Conservation (phyloP, 2,888 invertebrate genomes). For the Pyrocoelia pectoralis region DNA sequence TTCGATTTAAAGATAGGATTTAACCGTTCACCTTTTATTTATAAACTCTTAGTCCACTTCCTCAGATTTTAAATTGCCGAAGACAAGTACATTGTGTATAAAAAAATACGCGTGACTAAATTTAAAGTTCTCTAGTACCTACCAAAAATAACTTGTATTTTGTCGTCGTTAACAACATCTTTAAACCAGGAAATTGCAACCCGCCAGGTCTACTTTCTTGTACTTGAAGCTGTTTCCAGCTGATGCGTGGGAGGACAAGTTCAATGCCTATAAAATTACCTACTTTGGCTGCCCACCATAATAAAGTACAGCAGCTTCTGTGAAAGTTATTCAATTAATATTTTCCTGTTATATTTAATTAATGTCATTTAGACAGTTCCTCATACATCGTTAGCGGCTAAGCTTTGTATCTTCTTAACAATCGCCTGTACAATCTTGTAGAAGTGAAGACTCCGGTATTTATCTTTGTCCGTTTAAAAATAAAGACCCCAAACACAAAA, state of each 20-base stretch:
- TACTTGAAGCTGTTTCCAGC: constrained; percentile 31
- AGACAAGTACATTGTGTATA: constrained; percentile 5
- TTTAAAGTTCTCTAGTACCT: constrained; percentile 9
- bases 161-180: constrained; percentile 14
- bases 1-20: constrained; percentile 2
- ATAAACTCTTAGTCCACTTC: constrained; percentile 4
- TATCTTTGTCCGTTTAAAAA: not conserved
- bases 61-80: not conserved
- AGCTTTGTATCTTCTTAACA: not conserved
- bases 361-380: constrained; percentile 14
- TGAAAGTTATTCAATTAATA: constrained; percentile 40
- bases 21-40: constrained; percentile 12
- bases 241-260: constrained; percentile 46
- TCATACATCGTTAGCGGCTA: constrained; percentile 1
- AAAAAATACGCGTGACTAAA: constrained; percentile 1
- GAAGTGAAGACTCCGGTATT: not conserved
- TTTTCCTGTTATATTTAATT: constrained; percentile 27
- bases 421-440: not conserved
- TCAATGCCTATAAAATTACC: constrained; percentile 45
- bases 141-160: constrained; percentile 10
- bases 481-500: not conserved
- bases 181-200: constrained; percentile 37
- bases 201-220: constrained; percentile 40
- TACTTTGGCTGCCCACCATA: constrained; percentile 37
- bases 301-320: constrained; percentile 24